A percentile compares a stretch with the other conserved stretches of the same genome.
These are phyloP conservation scores for Archegozetes longisetosus DNA, from an alignment of 1,140 invertebrate genomes.

Conservation along the genomic window DNA sequence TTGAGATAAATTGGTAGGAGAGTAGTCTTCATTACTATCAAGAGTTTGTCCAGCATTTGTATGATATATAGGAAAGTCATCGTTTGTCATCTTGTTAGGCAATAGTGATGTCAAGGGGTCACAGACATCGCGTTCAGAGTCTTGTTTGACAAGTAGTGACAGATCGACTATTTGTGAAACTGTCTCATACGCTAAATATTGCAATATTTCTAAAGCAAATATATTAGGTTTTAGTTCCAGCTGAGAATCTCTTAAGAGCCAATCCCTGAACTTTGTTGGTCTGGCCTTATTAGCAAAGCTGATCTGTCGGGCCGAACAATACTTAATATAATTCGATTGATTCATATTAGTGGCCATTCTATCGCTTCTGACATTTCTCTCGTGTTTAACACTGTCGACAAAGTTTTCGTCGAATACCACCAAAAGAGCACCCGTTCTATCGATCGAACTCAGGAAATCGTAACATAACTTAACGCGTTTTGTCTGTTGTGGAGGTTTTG, in stretches of 20 bases:
- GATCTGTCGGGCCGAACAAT: conserved; percentile 34
- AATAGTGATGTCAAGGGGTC: conserved; percentile 31
- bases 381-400: conserved; percentile 27
- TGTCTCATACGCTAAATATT: conserved; percentile 48
- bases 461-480: conserved; percentile 27
- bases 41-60: background rate
- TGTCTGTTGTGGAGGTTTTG: conserved; percentile 15
- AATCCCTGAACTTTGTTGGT: conserved; percentile 37
- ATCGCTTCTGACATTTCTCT: conserved; percentile 27
- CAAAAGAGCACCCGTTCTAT: conserved; percentile 27
- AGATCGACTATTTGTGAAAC: conserved; percentile 38
- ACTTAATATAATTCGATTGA: conserved; percentile 27
- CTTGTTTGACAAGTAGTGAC: conserved; percentile 42
- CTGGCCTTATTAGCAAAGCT: conserved; percentile 34
- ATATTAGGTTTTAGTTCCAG: conserved; percentile 31
- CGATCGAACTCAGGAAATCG: conserved; percentile 28
- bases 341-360: conserved; percentile 25
- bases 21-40: background rate
- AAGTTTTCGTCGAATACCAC: conserved; percentile 24
- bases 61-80: conserved; percentile 20
- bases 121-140: conserved; percentile 33
- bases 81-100: conserved; percentile 25
- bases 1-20: background rate
- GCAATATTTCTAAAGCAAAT: conserved; percentile 37
- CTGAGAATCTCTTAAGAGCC: conserved; percentile 29